Evolutionary conservation across 1,140 invertebrate genomes (phyloP).

Genomic region (Macrobrachium rosenbergii): DNA sequence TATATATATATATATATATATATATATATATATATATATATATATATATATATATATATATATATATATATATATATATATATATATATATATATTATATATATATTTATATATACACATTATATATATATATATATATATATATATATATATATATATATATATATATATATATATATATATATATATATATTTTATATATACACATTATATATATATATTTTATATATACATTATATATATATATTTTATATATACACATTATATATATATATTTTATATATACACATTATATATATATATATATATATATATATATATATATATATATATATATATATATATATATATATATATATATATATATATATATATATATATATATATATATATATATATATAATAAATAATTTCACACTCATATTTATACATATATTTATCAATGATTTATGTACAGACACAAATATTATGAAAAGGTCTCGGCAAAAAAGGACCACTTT

Average conservation of each 20-base stretch:
- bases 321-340: constrained; percentile 36
- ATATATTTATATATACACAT: no score
- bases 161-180: constrained; percentile 26
- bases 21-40: neutral
- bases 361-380: constrained; percentile 36
- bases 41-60: constrained; percentile 19
- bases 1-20: neutral
- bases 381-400: constrained; percentile 21
- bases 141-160: constrained; percentile 29
- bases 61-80: constrained; percentile 26
- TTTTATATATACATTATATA: constrained; percentile 15
- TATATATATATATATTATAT: neutral
- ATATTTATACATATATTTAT: neutral
- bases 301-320: constrained; percentile 21
- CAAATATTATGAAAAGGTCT: neutral
- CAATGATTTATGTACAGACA: neutral
- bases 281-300: constrained; percentile 31
- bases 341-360: constrained; percentile 34
- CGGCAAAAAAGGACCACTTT: neutral
- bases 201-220: neutral
- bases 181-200: neutral
- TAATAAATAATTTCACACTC: neutral
- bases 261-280: constrained; percentile 2
- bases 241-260: constrained; percentile 29
- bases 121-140: constrained; percentile 15